These are phyloP conservation scores for Siniperca knerii DNA, from an alignment of 2,113 vertebrate genomes.

Conservation along the genomic window DNA sequence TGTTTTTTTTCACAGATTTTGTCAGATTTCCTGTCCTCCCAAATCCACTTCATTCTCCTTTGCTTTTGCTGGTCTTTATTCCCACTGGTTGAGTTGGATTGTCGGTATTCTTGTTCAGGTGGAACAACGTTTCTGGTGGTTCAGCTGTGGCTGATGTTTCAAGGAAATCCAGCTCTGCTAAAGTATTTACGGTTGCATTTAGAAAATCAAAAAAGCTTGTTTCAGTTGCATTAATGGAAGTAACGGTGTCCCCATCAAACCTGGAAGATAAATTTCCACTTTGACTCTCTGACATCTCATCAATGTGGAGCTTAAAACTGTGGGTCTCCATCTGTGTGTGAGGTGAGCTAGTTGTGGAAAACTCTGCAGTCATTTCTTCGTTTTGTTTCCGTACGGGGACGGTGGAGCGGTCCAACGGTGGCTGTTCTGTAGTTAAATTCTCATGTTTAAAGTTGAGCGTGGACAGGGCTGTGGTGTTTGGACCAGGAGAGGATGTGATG, in stretches of 20 bases:
- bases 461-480: neutral
- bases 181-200: neutral
- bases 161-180: neutral
- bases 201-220: neutral
- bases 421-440: conserved; percentile 1
- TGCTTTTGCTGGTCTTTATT: neutral
- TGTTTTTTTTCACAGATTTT: neutral
- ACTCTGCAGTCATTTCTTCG: neutral
- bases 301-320: conserved; percentile 1
- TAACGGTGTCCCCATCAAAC: neutral
- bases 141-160: neutral
- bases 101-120: neutral
- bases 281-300: conserved; percentile 5
- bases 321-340: neutral
- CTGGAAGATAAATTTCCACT: conserved; percentile 10
- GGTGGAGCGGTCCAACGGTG: neutral
- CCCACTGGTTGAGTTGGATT: conserved; percentile 8
- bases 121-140: neutral
- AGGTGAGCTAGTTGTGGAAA: conserved; percentile 5
- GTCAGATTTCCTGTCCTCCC: neutral
- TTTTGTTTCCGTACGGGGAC: neutral
- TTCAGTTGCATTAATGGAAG: conserved; percentile 13
- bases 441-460: neutral
- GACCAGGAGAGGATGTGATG: conserved; percentile 5
- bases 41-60: conserved; percentile 17